phyloP scores from a whole-genome alignment of 30 jellyfish, hydroid and myxozoan species.

The Hydractinia echinata region DNA sequence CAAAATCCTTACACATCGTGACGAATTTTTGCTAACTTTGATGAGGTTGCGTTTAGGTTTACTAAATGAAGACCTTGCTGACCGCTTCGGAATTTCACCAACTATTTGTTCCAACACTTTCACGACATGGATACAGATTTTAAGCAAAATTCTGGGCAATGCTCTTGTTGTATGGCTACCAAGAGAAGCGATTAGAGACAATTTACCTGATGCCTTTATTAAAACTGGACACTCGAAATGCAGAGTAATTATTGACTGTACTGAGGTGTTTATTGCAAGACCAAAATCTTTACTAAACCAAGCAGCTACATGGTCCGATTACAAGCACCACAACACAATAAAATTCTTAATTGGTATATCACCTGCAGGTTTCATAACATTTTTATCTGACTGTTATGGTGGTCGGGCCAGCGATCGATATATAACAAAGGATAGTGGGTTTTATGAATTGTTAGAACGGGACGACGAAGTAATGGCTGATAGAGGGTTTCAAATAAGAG shows the following conservation, averaged over 20 bases:
- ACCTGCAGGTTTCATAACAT: slow-evolving; percentile 54
- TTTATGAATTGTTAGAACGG: slow-evolving; percentile 35
- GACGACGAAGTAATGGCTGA: slow-evolving; percentile 72
- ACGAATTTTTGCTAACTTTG: slow-evolving; percentile 34
- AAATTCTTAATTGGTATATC: slow-evolving; percentile 39
- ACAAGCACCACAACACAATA: slow-evolving; percentile 55
- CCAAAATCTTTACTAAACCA: slow-evolving; percentile 49
- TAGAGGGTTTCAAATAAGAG: slow-evolving; percentile 50
- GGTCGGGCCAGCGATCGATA: slow-evolving; percentile 52
- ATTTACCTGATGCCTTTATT: slow-evolving; percentile 33
- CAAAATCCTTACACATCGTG: slow-evolving; percentile 15
- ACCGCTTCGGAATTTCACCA: slow-evolving; percentile 36
- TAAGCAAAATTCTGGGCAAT: slow-evolving; percentile 25
- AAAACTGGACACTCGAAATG: slow-evolving; percentile 25
- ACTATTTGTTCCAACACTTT: slow-evolving; percentile 40
- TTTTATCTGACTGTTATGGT: slow-evolving; percentile 36
- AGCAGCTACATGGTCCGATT: slow-evolving; percentile 69
- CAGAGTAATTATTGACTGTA: slow-evolving; percentile 58
- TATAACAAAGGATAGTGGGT: slow-evolving; percentile 44
- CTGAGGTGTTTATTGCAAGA: slow-evolving; percentile 49
- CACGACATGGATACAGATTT: slow-evolving; percentile 29
- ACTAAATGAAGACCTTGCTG: slow-evolving; percentile 53
- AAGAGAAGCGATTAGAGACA: slow-evolving; percentile 5
- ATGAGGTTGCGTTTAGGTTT: slow-evolving; percentile 50
- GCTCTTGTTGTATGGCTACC: slow-evolving; percentile 52